Evolutionary conservation across 2,113 vertebrate genomes (phyloP), one percentile per base, ranked within the genome.

Genomic region (Illadopsis cleaveri): DNA sequence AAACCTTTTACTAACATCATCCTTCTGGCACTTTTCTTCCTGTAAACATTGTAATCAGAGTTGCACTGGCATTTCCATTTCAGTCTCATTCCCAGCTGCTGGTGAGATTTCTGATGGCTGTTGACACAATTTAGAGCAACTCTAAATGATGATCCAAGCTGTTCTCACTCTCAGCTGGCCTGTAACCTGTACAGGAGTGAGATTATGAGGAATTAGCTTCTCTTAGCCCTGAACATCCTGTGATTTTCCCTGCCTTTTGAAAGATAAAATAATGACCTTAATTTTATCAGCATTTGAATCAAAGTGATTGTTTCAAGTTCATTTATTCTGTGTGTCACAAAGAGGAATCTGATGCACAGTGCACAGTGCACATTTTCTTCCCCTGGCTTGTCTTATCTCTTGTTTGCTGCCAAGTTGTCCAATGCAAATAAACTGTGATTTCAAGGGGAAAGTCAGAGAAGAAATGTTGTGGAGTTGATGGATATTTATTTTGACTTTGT

Each of bases 401-500:
- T 64, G 10, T 81, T 93, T 79, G 42, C 70, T 91, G 61, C 60
- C 54, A 82, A 70, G 48, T 56, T 91, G 64, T 53, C 51, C 54
- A 65, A 38, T 37, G 65, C n/a, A 72, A 89, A 92, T 75, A 86
- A 86, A 62, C 35, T 58, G 82, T 66, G 53, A 61, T 94, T 96
- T 94, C 60, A 94, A 92, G 73, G 60, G 56, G 48, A 81, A 95
- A 82, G 65, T 40, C 80, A 68, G 37, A 73, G 62, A 51, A 64
- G 61, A 89, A 85, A 19, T 56, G 64, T 70, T 76, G 53, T 40
- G 37, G 48, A 51, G 54, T 40, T 77, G 93, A 90, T 66, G 72
- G 72, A 72, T 96, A 96, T 94, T 96, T 92, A 48, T 42, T 93
- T 71, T 86, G 92, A 95, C 82, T 96, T 77, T 82, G 89, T 84